These are phyloP conservation scores for Drosophila takahashii DNA, from an alignment of 1,140 invertebrate species.

Conservation along the genomic window DNA sequence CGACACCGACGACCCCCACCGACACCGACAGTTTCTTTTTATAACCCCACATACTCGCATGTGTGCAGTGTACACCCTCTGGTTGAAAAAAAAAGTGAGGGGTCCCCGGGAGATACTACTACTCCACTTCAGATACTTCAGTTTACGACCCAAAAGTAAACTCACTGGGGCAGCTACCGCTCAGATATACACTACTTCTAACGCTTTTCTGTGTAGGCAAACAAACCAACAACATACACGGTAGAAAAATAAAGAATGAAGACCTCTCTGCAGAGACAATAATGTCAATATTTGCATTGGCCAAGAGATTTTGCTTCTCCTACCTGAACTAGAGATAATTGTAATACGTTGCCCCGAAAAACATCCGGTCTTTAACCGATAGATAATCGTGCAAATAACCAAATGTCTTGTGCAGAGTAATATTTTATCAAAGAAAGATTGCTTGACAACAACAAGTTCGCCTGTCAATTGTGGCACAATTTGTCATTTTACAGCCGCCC, in stretches of 20 bases:
- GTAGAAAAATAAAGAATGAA: slow-evolving; percentile 37
- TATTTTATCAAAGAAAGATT: background rate
- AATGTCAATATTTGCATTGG: slow-evolving; percentile 78
- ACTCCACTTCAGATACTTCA: slow-evolving; percentile 47
- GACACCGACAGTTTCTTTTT: slow-evolving; percentile 34
- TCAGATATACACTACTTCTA: slow-evolving; percentile 50
- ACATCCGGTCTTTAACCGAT: slow-evolving; percentile 40
- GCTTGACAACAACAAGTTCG: slow-evolving; percentile 28
- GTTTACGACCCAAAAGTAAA: slow-evolving; percentile 73
- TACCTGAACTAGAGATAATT: slow-evolving; percentile 53
- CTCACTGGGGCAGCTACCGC: slow-evolving; percentile 66
- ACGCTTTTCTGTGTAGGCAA: slow-evolving; percentile 22
- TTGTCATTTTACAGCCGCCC: slow-evolving; percentile 57
- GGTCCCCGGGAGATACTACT: slow-evolving; percentile 17
- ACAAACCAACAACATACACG: slow-evolving; percentile 2
- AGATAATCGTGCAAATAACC: slow-evolving; percentile 30
- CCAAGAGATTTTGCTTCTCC: slow-evolving; percentile 46
- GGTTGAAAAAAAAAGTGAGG: background rate
- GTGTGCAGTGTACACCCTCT: background rate
- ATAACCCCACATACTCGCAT: slow-evolving; percentile 23
- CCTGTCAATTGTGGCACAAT: slow-evolving; percentile 59
- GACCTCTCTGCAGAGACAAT: slow-evolving; percentile 37
- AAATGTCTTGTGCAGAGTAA: background rate
- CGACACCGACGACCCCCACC: slow-evolving; percentile 11
- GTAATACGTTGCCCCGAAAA: slow-evolving; percentile 23